phyloP scores from a whole-genome alignment of 2,888 invertebrate species.

The Morinoia aosen region DNA sequence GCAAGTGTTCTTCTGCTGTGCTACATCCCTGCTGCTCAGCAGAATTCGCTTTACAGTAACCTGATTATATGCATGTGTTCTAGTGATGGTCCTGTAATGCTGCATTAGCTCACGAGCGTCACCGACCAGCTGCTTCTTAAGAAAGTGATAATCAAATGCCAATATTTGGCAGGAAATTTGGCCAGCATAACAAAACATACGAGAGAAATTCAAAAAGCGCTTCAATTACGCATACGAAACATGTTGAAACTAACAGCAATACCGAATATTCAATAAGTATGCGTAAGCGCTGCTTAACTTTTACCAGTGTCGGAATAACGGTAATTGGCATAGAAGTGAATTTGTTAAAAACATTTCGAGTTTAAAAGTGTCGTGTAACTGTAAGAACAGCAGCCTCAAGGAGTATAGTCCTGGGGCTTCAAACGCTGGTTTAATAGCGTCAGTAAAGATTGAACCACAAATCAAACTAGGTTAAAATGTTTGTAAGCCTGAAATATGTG shows the following conservation, averaged over 20 bases:
- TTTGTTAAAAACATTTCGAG: neutral
- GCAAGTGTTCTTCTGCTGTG: neutral
- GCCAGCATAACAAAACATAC: too few relatives aligned
- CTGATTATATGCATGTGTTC: neutral
- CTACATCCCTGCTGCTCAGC: neutral
- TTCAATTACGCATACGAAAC: too few relatives aligned
- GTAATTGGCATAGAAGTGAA: neutral
- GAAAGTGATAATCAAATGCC: too few relatives aligned
- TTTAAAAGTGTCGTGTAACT: neutral
- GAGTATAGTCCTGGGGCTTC: neutral
- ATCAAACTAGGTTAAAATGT: neutral
- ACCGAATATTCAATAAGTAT: neutral
- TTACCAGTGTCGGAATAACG: too few relatives aligned
- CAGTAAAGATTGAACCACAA: neutral
- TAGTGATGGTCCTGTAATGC: neutral
- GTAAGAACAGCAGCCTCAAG: neutral
- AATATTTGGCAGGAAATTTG: too few relatives aligned
- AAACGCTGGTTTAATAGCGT: neutral
- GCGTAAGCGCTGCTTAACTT: neutral
- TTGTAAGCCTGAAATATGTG: too few relatives aligned
- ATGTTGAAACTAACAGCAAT: neutral
- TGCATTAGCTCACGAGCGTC: too few relatives aligned
- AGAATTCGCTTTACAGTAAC: neutral
- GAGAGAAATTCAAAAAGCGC: too few relatives aligned
- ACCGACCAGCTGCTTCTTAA: too few relatives aligned